Percentiles rank a stretch among this genome's conserved stretches.
Evolutionary conservation across 1,140 invertebrate species (phyloP).

Genomic region (Atopsyche davidsoni): DNA sequence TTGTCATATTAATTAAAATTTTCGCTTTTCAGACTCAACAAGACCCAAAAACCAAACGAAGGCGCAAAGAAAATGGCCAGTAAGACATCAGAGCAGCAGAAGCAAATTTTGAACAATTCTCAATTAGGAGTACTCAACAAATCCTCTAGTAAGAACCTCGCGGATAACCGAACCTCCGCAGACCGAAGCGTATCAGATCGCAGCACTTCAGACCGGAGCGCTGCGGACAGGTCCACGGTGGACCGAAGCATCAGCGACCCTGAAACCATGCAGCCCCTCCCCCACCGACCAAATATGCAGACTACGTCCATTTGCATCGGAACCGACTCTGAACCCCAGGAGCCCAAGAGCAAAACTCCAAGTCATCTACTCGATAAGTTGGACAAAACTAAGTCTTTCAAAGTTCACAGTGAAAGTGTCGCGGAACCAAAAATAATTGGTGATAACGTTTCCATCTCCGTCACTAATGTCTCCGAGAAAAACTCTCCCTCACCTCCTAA

Average conservation of each 20-base stretch:
- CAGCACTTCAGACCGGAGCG: too few species aligned
- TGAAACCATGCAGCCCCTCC: slow-evolving; percentile 4
- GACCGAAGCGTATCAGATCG: too few species aligned
- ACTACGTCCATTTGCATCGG: slow-evolving; percentile 17
- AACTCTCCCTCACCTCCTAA: slow-evolving; percentile 12
- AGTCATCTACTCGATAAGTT: background rate
- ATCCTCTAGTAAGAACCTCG: slow-evolving; percentile 6
- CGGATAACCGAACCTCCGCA: background rate
- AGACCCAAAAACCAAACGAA: slow-evolving; percentile 5
- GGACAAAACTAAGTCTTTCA: slow-evolving; percentile 20
- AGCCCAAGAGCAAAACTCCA: background rate
- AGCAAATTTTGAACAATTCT: slow-evolving; percentile 15
- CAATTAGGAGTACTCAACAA: slow-evolving; percentile 8
- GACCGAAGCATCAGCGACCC: slow-evolving; percentile 23
- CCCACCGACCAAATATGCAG: slow-evolving; percentile 9
- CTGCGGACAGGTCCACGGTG: too few species aligned
- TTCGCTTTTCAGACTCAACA: slow-evolving; percentile 24
- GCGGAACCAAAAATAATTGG: slow-evolving; percentile 8
- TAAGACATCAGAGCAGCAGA: slow-evolving; percentile 1
- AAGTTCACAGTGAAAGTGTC: slow-evolving; percentile 12
- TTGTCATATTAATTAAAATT: too few species aligned
- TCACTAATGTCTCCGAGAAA: slow-evolving; percentile 25
- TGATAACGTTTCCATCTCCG: slow-evolving; percentile 26
- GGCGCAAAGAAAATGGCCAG: background rate
- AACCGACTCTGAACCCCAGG: slow-evolving; percentile 9